phyloP scores from a whole-genome alignment of 2,113 vertebrate genomes.

The Hypomesus transpacificus region DNA sequence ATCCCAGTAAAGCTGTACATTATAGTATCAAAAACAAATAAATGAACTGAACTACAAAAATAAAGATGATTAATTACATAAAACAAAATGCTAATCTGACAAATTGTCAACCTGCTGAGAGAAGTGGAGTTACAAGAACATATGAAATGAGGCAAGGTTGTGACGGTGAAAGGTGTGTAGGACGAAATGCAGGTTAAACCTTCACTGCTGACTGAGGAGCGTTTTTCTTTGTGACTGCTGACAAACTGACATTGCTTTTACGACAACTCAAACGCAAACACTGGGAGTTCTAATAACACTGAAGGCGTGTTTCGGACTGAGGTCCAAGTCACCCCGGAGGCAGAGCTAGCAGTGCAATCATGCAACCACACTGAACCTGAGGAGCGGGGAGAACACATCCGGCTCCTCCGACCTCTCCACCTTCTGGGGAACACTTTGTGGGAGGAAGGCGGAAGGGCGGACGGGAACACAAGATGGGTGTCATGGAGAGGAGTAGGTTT shows the following conservation, averaged over 20 bases:
- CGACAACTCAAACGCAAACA: too few relatives aligned
- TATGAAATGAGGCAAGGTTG: too few relatives aligned
- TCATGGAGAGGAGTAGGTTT: neutral
- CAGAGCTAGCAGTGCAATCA: constrained; percentile 16
- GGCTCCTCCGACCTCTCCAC: constrained; percentile 66
- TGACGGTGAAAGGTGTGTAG: too few relatives aligned
- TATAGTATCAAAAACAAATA: too few relatives aligned
- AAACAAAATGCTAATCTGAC: too few relatives aligned
- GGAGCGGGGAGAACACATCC: constrained; percentile 71
- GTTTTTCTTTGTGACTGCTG: too few relatives aligned
- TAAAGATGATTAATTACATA: too few relatives aligned
- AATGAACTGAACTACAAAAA: too few relatives aligned
- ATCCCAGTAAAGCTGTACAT: too few relatives aligned
- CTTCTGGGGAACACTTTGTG: constrained; percentile 67
- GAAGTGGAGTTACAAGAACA: too few relatives aligned
- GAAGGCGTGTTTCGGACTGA: neutral
- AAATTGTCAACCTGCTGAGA: too few relatives aligned
- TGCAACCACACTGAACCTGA: constrained; percentile 65
- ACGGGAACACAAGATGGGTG: constrained; percentile 1
- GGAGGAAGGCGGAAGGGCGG: neutral
- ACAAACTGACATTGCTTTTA: neutral
- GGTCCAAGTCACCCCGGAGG: neutral
- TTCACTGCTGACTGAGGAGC: neutral
- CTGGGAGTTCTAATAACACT: neutral
- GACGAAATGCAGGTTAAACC: neutral